phyloP scores from a whole-genome alignment of 2,888 invertebrate genomes.

The Deilephila elpenor region DNA sequence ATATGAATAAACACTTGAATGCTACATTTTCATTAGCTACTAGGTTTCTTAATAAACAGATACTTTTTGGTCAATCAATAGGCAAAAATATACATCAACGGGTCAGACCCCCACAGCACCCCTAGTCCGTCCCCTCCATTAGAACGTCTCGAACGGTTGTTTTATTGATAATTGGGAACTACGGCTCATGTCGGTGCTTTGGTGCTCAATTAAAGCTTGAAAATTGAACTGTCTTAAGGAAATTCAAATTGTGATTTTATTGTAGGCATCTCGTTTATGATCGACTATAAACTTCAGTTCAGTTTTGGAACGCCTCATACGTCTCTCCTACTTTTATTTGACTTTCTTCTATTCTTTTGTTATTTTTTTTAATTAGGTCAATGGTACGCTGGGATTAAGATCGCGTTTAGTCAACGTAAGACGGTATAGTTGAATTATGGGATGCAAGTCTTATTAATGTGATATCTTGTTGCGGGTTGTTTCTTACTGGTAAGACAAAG shows the following conservation, averaged over 20 bases:
- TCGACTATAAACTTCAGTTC: constrained; percentile 51
- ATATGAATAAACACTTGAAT: no score
- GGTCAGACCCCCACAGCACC: neutral
- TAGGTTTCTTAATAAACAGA: no score
- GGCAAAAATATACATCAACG: no score
- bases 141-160: constrained; percentile 57
- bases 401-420: neutral
- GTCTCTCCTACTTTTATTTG: neutral
- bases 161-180: constrained; percentile 63
- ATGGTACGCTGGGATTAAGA: neutral
- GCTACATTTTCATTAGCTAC: no score
- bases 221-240: constrained; percentile 66
- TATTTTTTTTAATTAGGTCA: constrained; percentile 19
- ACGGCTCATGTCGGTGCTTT: constrained; percentile 56
- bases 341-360: constrained; percentile 22
- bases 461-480: no score
- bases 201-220: constrained; percentile 68
- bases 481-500: no score
- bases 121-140: constrained; percentile 38
- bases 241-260: constrained; percentile 63
- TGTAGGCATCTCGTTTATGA: constrained; percentile 59
- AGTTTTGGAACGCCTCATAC: constrained; percentile 18
- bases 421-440: neutral
- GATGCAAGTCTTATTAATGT: no score
- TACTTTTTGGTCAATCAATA: no score